These are phyloP conservation scores for Tympanoctomys barrerae DNA, from an alignment of 2,797 vertebrate genomes.

Conservation along the genomic window DNA sequence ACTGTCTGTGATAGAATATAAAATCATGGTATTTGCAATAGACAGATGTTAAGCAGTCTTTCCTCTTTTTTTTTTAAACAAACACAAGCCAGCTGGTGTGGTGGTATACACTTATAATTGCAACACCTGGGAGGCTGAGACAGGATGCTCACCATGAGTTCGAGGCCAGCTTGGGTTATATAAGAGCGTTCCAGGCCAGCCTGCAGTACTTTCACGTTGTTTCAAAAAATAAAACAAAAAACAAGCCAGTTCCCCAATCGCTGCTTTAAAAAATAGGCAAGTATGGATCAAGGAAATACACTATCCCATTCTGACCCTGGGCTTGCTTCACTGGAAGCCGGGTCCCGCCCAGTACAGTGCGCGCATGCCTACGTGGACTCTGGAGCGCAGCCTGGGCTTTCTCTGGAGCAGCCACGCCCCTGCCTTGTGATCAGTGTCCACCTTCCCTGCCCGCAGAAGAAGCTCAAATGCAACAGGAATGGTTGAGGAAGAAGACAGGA, in stretches of 20 bases:
- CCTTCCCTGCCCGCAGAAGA: neutral
- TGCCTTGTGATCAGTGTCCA: neutral
- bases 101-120: neutral
- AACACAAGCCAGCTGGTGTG: neutral
- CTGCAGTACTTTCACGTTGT: neutral
- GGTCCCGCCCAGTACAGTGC: neutral
- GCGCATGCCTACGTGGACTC: neutral
- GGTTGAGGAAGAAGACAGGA: neutral
- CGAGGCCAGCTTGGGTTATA: neutral
- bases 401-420: neutral
- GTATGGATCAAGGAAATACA: neutral
- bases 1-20: neutral
- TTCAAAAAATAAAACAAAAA: neutral
- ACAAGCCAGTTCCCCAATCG: neutral
- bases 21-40: neutral
- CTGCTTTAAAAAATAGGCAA: neutral
- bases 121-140: neutral
- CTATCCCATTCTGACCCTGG: neutral
- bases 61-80: neutral
- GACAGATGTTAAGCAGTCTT: neutral
- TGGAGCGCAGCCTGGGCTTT: neutral
- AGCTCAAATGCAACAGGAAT: neutral
- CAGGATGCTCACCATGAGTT: neutral
- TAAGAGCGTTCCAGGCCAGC: neutral
- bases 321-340: neutral